Evolutionary conservation across 1,140 invertebrate species (phyloP).

Genomic region (Sminthurinus signatus): DNA sequence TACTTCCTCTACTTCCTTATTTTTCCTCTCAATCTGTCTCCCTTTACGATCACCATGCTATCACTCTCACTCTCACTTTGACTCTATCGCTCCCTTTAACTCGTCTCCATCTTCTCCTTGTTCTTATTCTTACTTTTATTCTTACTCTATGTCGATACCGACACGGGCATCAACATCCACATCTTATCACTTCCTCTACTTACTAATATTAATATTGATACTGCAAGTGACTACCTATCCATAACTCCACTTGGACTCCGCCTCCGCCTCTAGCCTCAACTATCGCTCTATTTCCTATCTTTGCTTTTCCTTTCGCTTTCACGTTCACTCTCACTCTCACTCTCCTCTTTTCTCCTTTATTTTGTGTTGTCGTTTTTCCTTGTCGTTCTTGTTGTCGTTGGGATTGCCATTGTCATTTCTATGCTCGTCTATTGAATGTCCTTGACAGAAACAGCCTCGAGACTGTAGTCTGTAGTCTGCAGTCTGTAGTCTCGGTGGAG

Average conservation of each 20-base stretch:
- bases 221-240: slow-evolving; percentile 12
- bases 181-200: slow-evolving; percentile 8
- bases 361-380: neutral
- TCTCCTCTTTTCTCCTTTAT: neutral
- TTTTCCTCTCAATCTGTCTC: neutral
- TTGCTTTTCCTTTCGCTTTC: neutral
- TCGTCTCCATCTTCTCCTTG: neutral
- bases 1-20: neutral
- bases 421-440: too few relatives aligned
- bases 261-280: neutral
- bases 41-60: slow-evolving; percentile 1
- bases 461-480: too few relatives aligned
- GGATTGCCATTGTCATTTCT: too few relatives aligned
- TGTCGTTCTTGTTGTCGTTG: neutral
- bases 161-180: too few relatives aligned
- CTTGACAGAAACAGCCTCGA: too few relatives aligned
- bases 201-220: neutral
- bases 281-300: neutral
- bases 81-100: neutral
- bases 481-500: too few relatives aligned
- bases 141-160: too few relatives aligned
- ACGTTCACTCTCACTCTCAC: slow-evolving; percentile 7
- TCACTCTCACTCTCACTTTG: neutral
- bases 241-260: neutral
- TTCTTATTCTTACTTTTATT: too few relatives aligned